These are phyloP conservation scores for Xestia rhomboidea DNA, from an alignment of 2,888 invertebrate genomes.

Conservation along the genomic window DNA sequence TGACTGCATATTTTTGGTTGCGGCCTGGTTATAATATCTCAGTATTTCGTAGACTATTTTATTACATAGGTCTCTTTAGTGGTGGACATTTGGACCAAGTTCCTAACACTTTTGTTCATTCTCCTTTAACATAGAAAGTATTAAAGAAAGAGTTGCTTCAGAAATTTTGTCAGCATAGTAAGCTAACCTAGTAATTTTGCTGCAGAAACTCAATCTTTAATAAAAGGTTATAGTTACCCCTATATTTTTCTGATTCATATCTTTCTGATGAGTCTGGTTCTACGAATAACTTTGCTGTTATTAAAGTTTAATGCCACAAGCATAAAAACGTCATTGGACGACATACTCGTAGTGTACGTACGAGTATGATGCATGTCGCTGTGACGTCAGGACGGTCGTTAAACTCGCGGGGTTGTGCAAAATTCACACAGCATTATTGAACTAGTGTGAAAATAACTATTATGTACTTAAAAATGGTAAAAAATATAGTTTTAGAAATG, in stretches of 20 bases:
- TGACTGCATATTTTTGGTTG: too few species aligned
- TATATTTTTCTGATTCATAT: background rate
- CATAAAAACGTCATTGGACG: conserved; percentile 19
- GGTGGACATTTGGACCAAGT: too few species aligned
- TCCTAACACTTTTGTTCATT: too few species aligned
- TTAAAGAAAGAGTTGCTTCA: background rate
- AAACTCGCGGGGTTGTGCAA: conserved; percentile 11
- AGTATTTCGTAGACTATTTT: too few species aligned
- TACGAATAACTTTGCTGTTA: conserved; percentile 35
- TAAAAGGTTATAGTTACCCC: background rate
- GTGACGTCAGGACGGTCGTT: conserved; percentile 33
- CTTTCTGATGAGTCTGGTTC: conserved; percentile 22
- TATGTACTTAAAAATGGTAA: background rate
- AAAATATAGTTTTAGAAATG: background rate
- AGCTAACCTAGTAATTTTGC: conserved; percentile 20
- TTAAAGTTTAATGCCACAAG: conserved; percentile 13
- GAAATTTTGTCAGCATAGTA: conserved; percentile 4
- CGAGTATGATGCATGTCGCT: conserved; percentile 28
- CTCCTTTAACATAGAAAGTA: too few species aligned
- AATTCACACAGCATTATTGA: conserved; percentile 15
- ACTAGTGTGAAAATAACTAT: conserved; percentile 6
- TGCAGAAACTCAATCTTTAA: background rate
- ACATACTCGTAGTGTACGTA: background rate
- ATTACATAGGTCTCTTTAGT: too few species aligned
- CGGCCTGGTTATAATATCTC: too few species aligned